phyloP scores from a whole-genome alignment of 2,797 vertebrate species.

The Knipowitschia caucasica region DNA sequence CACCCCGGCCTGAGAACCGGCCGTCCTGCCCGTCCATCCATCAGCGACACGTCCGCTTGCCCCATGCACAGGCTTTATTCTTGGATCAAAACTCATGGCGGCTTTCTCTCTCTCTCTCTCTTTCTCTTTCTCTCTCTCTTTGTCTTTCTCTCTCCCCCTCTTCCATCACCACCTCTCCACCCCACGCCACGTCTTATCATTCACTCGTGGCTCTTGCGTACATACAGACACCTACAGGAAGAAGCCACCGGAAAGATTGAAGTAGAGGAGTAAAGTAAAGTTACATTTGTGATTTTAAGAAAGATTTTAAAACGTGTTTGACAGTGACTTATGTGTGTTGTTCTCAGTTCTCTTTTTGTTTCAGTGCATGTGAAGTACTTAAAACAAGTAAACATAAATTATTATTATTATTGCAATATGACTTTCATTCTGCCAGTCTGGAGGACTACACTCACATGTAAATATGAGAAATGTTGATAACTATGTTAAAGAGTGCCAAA shows the following conservation, averaged over 20 bases:
- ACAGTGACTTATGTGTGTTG: no score
- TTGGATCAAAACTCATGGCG: slow-evolving; percentile 73
- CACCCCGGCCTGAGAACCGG: slow-evolving; percentile 72
- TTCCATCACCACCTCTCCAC: slow-evolving; percentile 24
- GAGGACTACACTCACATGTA: no score
- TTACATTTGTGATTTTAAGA: no score
- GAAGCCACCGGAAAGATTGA: slow-evolving; percentile 7
- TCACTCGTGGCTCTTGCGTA: slow-evolving; percentile 10
- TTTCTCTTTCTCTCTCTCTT: background rate
- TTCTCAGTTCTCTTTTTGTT: no score
- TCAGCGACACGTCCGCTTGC: slow-evolving; percentile 73
- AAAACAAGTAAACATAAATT: no score
- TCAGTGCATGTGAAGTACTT: no score
- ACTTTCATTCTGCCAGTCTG: no score
- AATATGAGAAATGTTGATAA: no score
- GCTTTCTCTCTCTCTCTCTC: slow-evolving; percentile 25
- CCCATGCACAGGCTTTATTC: slow-evolving; percentile 73
- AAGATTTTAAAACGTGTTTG: no score
- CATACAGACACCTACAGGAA: slow-evolving; percentile 8
- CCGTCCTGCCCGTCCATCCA: slow-evolving; percentile 69
- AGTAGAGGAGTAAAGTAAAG: no score
- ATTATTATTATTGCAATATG: no score
- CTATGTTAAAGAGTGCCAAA: no score
- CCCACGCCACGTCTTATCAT: slow-evolving; percentile 35
- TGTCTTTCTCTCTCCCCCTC: slow-evolving; percentile 13